Conservation (phyloP, 2,113 vertebrate genomes). For the Labeo rohita region DNA sequence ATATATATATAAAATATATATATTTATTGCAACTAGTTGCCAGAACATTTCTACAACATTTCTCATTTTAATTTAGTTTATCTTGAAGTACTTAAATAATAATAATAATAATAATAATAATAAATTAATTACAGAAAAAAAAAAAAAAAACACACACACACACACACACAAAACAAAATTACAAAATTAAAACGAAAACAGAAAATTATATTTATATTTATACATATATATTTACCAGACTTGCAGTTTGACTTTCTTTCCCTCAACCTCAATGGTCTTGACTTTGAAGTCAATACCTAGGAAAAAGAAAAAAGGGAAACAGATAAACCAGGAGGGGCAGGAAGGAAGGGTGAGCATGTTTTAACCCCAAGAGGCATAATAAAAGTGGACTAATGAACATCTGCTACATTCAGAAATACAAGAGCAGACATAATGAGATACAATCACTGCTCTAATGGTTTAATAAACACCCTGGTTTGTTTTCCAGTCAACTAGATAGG, state of each 20-base stretch:
- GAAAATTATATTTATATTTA: too few species aligned
- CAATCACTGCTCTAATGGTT: neutral
- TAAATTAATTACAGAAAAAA: too few species aligned
- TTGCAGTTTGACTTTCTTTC: slow-evolving; percentile 94
- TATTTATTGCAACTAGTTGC: neutral
- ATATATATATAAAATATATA: too few species aligned
- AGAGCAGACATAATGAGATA: slow-evolving; percentile 16
- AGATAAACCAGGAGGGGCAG: neutral
- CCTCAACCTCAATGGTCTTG: slow-evolving; percentile 89
- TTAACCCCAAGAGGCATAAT: neutral
- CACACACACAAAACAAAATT: too few species aligned
- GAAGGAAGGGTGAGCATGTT: slow-evolving; percentile 13
- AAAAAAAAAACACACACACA: too few species aligned
- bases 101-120: too few species aligned
- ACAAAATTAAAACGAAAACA: too few species aligned
- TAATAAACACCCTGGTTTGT: slow-evolving; percentile 41
- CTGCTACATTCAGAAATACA: neutral
- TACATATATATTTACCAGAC: slow-evolving; percentile 81
- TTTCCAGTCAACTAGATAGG: slow-evolving; percentile 3
- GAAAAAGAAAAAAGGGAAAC: neutral
- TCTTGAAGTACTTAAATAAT: too few species aligned
- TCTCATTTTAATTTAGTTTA: neutral
- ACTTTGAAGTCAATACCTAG: slow-evolving; percentile 95
- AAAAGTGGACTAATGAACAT: neutral
- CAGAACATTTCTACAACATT: neutral